Conservation (phyloP, 2,797 vertebrate species). For the Malurus leucopterus region DNA sequence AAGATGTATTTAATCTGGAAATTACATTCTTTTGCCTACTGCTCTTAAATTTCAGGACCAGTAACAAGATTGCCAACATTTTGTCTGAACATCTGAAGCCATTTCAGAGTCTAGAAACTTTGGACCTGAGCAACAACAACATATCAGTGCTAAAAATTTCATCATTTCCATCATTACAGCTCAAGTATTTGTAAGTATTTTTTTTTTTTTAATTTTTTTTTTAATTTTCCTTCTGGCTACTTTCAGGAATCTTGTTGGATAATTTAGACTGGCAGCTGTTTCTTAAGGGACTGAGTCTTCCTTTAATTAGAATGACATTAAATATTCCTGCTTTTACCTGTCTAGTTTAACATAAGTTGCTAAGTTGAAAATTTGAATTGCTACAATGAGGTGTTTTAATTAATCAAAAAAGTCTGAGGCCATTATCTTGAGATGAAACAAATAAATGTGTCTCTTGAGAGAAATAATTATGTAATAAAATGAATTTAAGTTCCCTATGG, state of each 20-base stretch:
- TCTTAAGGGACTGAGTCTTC: neutral
- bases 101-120: constrained; percentile 84
- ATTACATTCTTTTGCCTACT: neutral
- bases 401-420: neutral
- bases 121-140: constrained; percentile 92
- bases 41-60: constrained; percentile 81
- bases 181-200: constrained; percentile 89
- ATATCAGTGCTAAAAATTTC: constrained; percentile 81
- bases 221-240: neutral
- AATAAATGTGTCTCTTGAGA: neutral
- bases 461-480: neutral
- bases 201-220: neutral
- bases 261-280: neutral
- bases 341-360: neutral
- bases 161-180: constrained; percentile 83
- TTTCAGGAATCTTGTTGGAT: neutral
- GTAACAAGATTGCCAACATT: constrained; percentile 86
- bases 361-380: neutral
- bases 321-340: neutral
- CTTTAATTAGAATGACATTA: neutral
- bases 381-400: neutral
- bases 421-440: neutral
- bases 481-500: neutral
- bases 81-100: constrained; percentile 78
- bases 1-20: neutral